Evolutionary conservation across 2,888 invertebrate genomes (phyloP).

Genomic region (Drosophila stalkeri): DNA sequence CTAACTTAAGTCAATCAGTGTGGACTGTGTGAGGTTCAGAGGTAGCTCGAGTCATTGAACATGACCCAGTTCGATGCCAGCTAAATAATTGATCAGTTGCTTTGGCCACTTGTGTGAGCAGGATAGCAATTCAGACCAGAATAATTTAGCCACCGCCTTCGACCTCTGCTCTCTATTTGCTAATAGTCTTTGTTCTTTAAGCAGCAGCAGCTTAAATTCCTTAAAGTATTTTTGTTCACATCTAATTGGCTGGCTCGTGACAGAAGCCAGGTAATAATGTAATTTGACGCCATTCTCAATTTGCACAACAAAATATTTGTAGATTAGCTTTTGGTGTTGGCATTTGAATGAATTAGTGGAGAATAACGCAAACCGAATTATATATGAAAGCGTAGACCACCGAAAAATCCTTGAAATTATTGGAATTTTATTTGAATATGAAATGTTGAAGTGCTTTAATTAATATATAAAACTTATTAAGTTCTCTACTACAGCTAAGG

Average conservation of each 20-base stretch:
- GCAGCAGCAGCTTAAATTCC: slow-evolving; percentile 25
- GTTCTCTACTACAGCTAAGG: not conserved
- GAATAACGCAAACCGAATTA: slow-evolving; percentile 8
- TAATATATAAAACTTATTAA: slow-evolving; percentile 6
- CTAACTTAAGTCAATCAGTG: slow-evolving; percentile 71
- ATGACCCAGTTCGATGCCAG: slow-evolving; percentile 75
- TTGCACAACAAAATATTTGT: slow-evolving; percentile 23
- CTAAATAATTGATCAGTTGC: slow-evolving; percentile 76
- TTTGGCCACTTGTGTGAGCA: slow-evolving; percentile 37
- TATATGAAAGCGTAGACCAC: not conserved
- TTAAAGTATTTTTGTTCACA: slow-evolving; percentile 31
- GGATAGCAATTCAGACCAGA: slow-evolving; percentile 17
- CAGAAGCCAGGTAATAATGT: slow-evolving; percentile 26
- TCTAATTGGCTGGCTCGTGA: slow-evolving; percentile 44
- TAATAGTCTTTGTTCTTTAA: slow-evolving; percentile 22
- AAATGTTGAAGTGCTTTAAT: slow-evolving; percentile 22
- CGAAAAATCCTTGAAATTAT: not conserved
- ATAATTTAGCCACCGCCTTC: slow-evolving; percentile 27
- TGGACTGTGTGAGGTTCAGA: not conserved
- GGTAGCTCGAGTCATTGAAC: slow-evolving; percentile 58
- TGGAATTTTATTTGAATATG: not conserved
- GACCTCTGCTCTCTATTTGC: not conserved
- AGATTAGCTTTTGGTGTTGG: slow-evolving; percentile 30
- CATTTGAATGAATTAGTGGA: slow-evolving; percentile 18
- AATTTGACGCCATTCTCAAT: slow-evolving; percentile 42